A percentile compares a stretch with the other conserved stretches of the same genome.
phyloP scores from a whole-genome alignment of 2,797 vertebrate genomes.

The Sternotherus odoratus region DNA sequence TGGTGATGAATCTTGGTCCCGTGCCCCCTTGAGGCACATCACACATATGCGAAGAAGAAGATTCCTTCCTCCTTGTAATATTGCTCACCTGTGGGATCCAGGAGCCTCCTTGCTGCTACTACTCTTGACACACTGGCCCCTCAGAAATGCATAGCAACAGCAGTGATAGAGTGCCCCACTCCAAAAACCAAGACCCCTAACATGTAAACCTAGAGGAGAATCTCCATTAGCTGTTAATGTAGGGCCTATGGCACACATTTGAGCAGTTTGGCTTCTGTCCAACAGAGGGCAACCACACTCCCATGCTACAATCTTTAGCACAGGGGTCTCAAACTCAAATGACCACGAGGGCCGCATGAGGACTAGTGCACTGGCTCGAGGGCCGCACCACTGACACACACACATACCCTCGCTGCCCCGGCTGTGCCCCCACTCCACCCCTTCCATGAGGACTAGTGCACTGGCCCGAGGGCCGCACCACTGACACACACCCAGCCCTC shows the following conservation, averaged over 20 bases:
- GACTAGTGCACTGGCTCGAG: no score
- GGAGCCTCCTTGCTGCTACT: not conserved
- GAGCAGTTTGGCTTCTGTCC: not conserved
- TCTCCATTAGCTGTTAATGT: not conserved
- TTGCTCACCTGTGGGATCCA: not conserved
- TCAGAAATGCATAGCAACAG: not conserved
- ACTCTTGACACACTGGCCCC: not conserved
- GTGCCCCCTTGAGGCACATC: no score
- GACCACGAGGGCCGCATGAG: no score
- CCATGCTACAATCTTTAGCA: not conserved
- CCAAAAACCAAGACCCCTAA: not conserved
- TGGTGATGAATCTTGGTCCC: no score
- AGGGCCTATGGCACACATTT: not conserved
- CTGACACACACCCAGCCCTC: no score
- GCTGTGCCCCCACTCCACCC: no score
- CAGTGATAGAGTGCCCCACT: not conserved
- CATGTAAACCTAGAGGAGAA: not conserved
- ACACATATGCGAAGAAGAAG: no score
- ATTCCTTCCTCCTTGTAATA: not conserved
- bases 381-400: no score
- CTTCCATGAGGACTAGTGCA: no score
- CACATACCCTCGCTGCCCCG: no score
- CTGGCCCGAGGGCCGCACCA: no score
- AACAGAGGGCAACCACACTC: not conserved
- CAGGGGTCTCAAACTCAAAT: no score